Base-by-base conservation (phyloP, 2,888 invertebrate species). In the Nomada flava region DNA sequence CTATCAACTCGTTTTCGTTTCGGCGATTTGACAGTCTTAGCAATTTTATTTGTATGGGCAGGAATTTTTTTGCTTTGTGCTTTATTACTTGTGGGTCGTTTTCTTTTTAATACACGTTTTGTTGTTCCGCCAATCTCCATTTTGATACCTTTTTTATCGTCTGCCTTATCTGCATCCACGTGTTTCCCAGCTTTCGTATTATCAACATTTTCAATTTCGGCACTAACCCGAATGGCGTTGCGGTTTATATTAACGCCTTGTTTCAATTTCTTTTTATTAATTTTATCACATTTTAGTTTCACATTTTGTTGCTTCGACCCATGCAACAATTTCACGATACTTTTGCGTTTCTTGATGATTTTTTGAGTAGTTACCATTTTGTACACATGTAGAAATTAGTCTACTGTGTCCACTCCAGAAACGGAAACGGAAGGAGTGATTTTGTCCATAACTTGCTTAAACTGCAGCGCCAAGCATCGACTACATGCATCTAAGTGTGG, bases 361-460 rank as follows among this genome's bases (percentile, higher is more conserved):
- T 69, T 75, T 2, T 4, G 44, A 7, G 53, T 65, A 55, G 15
- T 64, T 68, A 57, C 72, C 76, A 76, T 72, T 47, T 80, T 29
- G 2, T 18, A 47, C 2, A 50, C 18, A 50, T 42, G 50, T 55
- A 53, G 1, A 36, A 60, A 18, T 23, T 55, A 42, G 4, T 1
- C 7, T 11, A 2, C 7, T n/a, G 2, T 9, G n/a, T 10, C 2
- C 15, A 36, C 4, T 5, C 5, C 36, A 10, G 5, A 42, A 55
- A 20, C 42, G 67, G 53, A 68, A 68, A 42, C 42, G 67, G 67
- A 68, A 55, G n/a, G 20, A 20, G 15, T 23, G 11, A 20, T 52
- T 20, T 23, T 10, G 2, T 23, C 5, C 10, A 1, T 11, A 64
- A 9, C 15, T 64, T 64, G 20, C 18, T 50, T 26, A 2, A 2